These are phyloP conservation scores for Triplophysa tibetana DNA, from an alignment of 2,113 vertebrate genomes.

Conservation along the genomic window DNA sequence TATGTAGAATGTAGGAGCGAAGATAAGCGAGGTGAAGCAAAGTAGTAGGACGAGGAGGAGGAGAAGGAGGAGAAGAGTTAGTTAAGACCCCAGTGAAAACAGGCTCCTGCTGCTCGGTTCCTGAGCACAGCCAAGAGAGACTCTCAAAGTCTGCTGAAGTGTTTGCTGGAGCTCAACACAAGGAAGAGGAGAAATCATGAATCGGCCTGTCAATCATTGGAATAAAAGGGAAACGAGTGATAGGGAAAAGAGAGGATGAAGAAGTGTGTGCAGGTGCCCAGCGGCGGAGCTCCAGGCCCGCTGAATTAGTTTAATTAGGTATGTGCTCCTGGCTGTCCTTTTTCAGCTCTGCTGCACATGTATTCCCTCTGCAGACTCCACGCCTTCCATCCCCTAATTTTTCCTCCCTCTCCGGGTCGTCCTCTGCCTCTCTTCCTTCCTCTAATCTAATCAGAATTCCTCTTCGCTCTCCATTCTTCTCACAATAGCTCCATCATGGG, in stretches of 20 bases:
- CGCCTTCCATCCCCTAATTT: constrained; percentile 20
- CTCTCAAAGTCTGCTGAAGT: constrained; percentile 41
- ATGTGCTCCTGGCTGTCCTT: constrained; percentile 49
- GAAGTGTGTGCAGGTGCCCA: constrained; percentile 44
- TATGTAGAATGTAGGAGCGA: too few relatives aligned
- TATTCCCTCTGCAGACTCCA: constrained; percentile 29
- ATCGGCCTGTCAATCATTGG: constrained; percentile 48
- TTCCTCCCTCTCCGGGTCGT: constrained; percentile 21
- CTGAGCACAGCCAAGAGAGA: constrained; percentile 12
- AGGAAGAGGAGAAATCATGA: constrained; percentile 40
- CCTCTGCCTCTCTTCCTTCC: constrained; percentile 23
- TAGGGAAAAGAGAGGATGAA: constrained; percentile 35
- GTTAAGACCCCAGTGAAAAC: constrained; percentile 18
- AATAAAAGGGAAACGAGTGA: constrained; percentile 24
- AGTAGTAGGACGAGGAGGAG: neutral
- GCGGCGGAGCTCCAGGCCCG: constrained; percentile 34
- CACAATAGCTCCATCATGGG: constrained; percentile 44
- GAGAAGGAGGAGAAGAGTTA: neutral
- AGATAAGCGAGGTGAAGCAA: neutral
- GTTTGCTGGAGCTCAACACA: constrained; percentile 37
- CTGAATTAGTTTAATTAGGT: constrained; percentile 51
- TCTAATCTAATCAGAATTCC: constrained; percentile 42
- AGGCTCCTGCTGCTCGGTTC: constrained; percentile 32
- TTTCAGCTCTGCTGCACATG: constrained; percentile 36
- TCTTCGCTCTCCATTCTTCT: constrained; percentile 38